phyloP scores from a whole-genome alignment of 2,797 vertebrate species.

The Crenichthys baileyi region DNA sequence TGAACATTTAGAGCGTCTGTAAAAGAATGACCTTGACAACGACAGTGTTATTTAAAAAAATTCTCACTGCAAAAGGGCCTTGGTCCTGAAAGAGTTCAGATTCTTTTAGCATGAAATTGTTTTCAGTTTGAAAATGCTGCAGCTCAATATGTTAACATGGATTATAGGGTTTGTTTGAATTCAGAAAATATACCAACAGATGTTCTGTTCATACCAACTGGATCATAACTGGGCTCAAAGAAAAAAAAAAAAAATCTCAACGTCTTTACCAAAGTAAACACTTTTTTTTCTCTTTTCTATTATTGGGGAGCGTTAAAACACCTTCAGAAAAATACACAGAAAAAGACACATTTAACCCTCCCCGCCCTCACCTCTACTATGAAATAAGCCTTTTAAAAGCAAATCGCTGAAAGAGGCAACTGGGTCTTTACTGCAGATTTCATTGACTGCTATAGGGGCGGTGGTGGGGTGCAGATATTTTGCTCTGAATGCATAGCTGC shows the following conservation, averaged over 20 bases:
- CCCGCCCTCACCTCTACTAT: constrained; percentile 21
- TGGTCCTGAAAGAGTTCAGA: background rate
- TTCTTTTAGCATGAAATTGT: constrained; percentile 9
- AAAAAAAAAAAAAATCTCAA: constrained; percentile 40
- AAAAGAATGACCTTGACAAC: background rate
- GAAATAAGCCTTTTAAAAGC: constrained; percentile 75
- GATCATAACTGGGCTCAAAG: constrained; percentile 63
- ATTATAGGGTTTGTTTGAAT: constrained; percentile 43
- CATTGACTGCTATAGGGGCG: constrained; percentile 59
- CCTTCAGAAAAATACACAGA: constrained; percentile 52
- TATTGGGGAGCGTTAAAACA: constrained; percentile 53
- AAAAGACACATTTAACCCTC: constrained; percentile 60
- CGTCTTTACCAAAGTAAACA: constrained; percentile 55
- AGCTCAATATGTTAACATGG: constrained; percentile 27
- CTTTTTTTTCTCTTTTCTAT: constrained; percentile 51
- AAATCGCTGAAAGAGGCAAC: constrained; percentile 68
- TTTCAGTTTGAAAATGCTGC: constrained; percentile 26
- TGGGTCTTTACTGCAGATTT: constrained; percentile 62
- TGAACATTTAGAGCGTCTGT: background rate
- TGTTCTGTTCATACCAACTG: constrained; percentile 52
- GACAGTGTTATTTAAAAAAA: background rate
- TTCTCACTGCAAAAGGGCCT: background rate
- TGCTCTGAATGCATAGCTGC: constrained; percentile 62
- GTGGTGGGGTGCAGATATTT: constrained; percentile 38
- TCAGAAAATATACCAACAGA: constrained; percentile 44